phyloP scores from a whole-genome alignment of 2,113 vertebrate genomes.

The Pangasianodon gigas region DNA sequence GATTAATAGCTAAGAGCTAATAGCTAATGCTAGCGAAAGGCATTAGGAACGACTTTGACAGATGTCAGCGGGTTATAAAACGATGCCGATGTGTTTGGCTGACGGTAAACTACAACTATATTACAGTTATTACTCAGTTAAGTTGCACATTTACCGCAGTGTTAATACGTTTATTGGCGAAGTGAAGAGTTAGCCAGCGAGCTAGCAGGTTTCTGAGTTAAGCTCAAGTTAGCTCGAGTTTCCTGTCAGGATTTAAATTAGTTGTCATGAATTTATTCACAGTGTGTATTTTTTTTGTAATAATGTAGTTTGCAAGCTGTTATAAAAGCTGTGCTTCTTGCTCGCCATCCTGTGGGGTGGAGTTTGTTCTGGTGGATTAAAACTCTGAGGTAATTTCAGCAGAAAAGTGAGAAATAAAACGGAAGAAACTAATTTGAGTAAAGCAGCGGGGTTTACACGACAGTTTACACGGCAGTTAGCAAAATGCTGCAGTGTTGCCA shows the following conservation, averaged over 20 bases:
- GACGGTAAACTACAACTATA: not conserved
- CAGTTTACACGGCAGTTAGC: no score
- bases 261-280: not conserved
- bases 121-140: not conserved
- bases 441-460: not conserved
- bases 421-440: not conserved
- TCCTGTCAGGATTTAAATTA: slow-evolving; percentile 1
- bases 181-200: not conserved
- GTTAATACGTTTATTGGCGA: not conserved
- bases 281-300: not conserved
- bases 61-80: not conserved
- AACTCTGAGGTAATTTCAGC: not conserved
- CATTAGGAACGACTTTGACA: not conserved
- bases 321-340: not conserved
- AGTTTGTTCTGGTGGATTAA: not conserved
- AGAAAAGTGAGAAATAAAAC: not conserved
- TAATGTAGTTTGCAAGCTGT: not conserved
- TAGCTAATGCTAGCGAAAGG: not conserved
- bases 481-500: not conserved
- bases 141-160: not conserved
- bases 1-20: not conserved
- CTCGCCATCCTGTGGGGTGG: not conserved
- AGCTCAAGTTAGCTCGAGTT: not conserved
- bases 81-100: not conserved
- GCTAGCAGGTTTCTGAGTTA: not conserved